Base-by-base conservation (phyloP, 2,888 invertebrate species). In the Ormyrus thymus region DNA sequence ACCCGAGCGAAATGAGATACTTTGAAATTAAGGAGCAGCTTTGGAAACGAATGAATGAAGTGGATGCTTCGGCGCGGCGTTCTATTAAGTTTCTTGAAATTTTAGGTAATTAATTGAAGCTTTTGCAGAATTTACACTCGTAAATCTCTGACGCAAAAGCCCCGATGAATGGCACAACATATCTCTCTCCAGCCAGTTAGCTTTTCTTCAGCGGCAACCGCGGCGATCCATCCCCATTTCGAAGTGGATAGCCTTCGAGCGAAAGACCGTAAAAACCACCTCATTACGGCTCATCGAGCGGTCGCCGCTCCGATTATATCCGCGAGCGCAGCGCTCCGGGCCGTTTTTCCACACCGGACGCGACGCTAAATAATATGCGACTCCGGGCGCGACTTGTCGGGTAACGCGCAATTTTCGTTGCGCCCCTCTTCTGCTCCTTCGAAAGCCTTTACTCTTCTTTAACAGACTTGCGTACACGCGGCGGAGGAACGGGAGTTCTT, bases 221-320 rank as follows among this genome's bases (percentile, higher is more conserved):
- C 46, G 55, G 56, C 58, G 53, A 9, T 51, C 13, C 53, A 58
- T 53, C 68, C 69, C 69, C 62, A 51, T 74, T 74, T 69, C 59
- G 13, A 64, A 79, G 59, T 71, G 75, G 79, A 71, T 79, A 79
- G 70, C 75, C 71, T 75, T 75, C 65, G 65, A 65, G 71, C 70
- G 75, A 75, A 55, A 61, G 71, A 55, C 61, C 58, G 61, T 61
- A 79, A 75, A 75, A 79, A 79, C 71, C 55, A 61, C 48, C 75
- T 75, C 75, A 71, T 79, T 75, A 75, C 75, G 59, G 7, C 58
- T 69, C 51, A 71, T 71, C 43, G 69, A 53, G 43, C 46, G 3
- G 50, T 50, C 51, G 51, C 51, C 46, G 64, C 29, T 29, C 29
- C 74, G 74, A 66, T 66, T 74, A 56, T 55, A 48, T 45, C 50